Evolutionary conservation across 1,140 invertebrate species (phyloP), one percentile per base, ranked within the genome.

Genomic region (Drosophila cardini): DNA sequence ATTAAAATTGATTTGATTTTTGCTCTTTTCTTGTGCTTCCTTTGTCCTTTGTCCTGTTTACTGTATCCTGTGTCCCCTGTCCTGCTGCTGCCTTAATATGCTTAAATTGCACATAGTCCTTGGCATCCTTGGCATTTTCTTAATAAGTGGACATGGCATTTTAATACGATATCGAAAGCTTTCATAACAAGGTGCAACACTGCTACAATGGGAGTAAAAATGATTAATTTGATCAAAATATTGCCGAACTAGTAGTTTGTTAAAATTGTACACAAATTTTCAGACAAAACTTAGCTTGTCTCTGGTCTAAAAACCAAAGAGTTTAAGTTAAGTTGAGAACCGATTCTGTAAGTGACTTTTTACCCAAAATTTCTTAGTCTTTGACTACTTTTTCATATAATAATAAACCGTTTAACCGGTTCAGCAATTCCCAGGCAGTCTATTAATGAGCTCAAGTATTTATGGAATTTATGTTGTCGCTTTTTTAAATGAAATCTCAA

Each of bases 1-100:
- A 89, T 89, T 89, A 89, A 89, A 89, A 90, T 89, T 89, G 84
- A 89, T 89, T 89, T 89, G 80, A 89, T 89, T 90, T 89, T 78
- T 84, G 85, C 78, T 78, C 75, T 78, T 58, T 75, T 70, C 60
- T 67, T 77, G 26, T 62, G 57, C 18, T 76, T 40, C 16, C 55
- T 9, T 21, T 48, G 46, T 57, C 40, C 62, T 16, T 53, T 38
- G 36, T 55, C 46, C 58, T 56, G 42, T 10, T 26, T 56, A 5
- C 34, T 36, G 6, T 9, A 5, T 21, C 26, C 48, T 16, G 6
- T 30, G 13, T 10, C 26, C 30, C 6, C 10, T 30, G 18, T 52
- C 11, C 26, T 55, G 9, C 13, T 36, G 34, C 52, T 38, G 16
- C 15, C 52, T 38, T 81, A 78, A 82, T 78, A 74, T 72, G 61